Conservation (phyloP, 2,113 vertebrate species). For the Mesocricetus auratus region DNA sequence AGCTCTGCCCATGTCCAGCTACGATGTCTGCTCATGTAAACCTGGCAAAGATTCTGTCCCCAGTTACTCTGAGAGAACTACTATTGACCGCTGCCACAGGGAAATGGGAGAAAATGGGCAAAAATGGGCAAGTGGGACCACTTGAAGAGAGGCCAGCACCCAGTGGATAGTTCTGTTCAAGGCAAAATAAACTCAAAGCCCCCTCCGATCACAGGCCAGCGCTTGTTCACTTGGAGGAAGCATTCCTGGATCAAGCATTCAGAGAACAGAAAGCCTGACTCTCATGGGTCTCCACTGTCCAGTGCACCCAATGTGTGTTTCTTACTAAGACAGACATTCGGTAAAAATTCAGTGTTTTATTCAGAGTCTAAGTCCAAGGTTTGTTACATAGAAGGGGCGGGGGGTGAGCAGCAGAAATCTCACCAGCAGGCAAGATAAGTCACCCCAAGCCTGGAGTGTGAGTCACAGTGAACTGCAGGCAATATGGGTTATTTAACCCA, state of each 20-base stretch:
- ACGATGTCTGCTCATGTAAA: neutral
- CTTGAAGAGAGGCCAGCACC: neutral
- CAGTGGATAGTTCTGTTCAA: neutral
- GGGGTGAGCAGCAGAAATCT: neutral
- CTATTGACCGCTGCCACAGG: too few species aligned
- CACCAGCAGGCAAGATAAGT: neutral
- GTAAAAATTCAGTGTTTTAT: neutral
- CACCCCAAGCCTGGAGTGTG: neutral
- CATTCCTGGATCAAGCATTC: neutral
- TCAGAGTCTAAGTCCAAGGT: neutral
- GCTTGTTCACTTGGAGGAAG: neutral
- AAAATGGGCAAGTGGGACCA: neutral
- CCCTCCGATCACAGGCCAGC: neutral
- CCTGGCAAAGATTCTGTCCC: neutral
- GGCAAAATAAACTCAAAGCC: neutral
- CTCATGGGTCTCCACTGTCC: neutral
- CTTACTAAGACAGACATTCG: neutral
- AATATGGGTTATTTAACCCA: conserved; percentile 64
- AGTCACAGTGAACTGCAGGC: neutral
- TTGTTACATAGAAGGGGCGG: neutral
- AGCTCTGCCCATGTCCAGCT: neutral
- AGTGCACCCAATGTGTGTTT: neutral
- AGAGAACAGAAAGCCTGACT: neutral
- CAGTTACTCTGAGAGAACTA: neutral
- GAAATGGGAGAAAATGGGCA: neutral